Evolutionary conservation across 2,888 invertebrate species (phyloP), one percentile per base, ranked within the genome.

Genomic region (Diaprepes abbreviatus): DNA sequence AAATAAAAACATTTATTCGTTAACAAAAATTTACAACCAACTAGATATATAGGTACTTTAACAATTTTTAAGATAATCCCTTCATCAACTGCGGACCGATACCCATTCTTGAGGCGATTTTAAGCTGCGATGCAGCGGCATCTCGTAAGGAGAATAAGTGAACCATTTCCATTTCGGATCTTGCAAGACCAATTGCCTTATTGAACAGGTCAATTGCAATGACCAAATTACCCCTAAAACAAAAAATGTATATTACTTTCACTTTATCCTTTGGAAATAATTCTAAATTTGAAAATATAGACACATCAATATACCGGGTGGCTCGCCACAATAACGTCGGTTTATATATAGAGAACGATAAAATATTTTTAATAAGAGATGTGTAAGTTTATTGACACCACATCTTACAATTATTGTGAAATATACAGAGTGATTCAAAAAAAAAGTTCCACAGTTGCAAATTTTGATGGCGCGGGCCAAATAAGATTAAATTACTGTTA

Each of bases 61-160:
- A 35, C 24, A 55, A 31, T 17, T 45, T 55, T 71, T 73, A 76
- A 5, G 73, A 75, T 12, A 69, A 70, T 57, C 74, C 74, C 70
- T 74, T 77, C 57, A 77, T 69, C 52, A 77, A 62, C 50, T 77
- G 75, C 2, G 78, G 75, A 24, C 77, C 78, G 19, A 79, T 74
- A 4, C 92, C 93, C 85, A 94, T 87, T 82, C 90, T 91, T 75
- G 91, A 88, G 0, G 93, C 92, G 40, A 95, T 92, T 82, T 91
- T 92, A 57, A 93, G 85, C 85, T 98, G 97, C 24, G 96, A 94
- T 75, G 91, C 89, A 7, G 97, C 96, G 14, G 97, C 97, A 85
- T 96, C 94, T 79, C 92, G 90, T 74, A 98, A 85, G 1, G 96
- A 93, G 83, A 92, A 96, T 80, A 97, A 87, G 83, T 97, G 97